Evolutionary conservation across 30 jellyfish, hydroid and myxozoan genomes (phyloP).

Genomic region (Hydractinia symbiolongicarpus): DNA sequence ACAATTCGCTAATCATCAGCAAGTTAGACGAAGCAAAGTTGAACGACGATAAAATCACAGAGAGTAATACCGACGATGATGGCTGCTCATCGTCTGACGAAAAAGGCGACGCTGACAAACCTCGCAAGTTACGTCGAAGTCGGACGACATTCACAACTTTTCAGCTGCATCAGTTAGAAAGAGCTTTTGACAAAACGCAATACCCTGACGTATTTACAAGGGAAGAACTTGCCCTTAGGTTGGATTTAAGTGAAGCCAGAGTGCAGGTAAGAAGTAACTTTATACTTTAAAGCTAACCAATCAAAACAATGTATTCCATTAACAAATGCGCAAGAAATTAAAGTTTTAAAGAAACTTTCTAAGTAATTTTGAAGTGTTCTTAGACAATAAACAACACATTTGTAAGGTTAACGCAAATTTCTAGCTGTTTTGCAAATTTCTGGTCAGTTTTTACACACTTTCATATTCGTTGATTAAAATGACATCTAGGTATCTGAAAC

Average conservation of each 20-base stretch:
- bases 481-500: too few relatives aligned
- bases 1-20: not conserved
- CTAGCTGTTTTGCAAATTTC: too few relatives aligned
- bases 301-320: too few relatives aligned
- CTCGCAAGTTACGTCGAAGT: conserved; percentile 75
- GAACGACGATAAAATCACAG: not conserved
- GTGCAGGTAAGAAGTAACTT: conserved; percentile 68
- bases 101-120: conserved; percentile 58
- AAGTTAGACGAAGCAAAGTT: not conserved
- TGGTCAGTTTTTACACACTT: too few relatives aligned
- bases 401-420: too few relatives aligned
- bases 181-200: conserved; percentile 95
- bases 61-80: conserved; percentile 11
- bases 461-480: too few relatives aligned
- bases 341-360: too few relatives aligned
- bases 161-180: conserved; percentile 89
- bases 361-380: too few relatives aligned
- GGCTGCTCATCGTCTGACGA: conserved; percentile 29
- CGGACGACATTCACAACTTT: conserved; percentile 95
- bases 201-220: conserved; percentile 94
- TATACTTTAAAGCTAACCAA: too few relatives aligned
- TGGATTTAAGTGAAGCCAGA: conserved; percentile 94
- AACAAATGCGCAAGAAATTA: too few relatives aligned
- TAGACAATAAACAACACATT: too few relatives aligned
- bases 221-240: conserved; percentile 83